Evolutionary conservation across 2,113 vertebrate genomes (phyloP), one percentile per base, ranked within the genome.

Genomic region (Phainopepla nitens): DNA sequence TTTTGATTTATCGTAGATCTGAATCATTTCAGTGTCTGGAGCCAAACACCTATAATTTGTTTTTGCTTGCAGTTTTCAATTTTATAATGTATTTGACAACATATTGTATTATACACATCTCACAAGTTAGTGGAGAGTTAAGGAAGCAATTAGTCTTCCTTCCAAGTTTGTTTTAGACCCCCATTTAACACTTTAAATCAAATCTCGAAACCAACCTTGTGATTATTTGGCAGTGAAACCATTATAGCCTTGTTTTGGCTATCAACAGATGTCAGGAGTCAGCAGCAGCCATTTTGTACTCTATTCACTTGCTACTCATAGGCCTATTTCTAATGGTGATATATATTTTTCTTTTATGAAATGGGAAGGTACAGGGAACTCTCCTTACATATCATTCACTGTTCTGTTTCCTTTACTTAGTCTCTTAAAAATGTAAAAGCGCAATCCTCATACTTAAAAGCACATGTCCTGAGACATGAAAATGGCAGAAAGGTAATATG

Each of bases 11-110:
- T 62, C 51, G 42, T 47, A 53, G 47, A 72, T 20, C 22, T 87
- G 76, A 17, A 72, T 53, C 41, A 45, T 91, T 85, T 54, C 27
- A 41, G 27, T 86, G 18, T 83, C 82, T 53, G 61, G 60, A 90
- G 65, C 61, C 81, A 58, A 81, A 92, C 95, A 83, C 27, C 45
- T 33, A 39, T 81, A 87, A 93, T 76, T 70, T 87, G 45, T 2
- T 92, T 95, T 95, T 94, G 68, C 53, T 96, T 96, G 17, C 42
- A 57, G 29, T 89, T 94, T 87, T 95, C 77, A 80, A 68, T 94
- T 95, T 97, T 89, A 80, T 96, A 93, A 89, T 90, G 21, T 69
- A 82, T 89, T 84, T 65, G 42, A 80, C 91, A 84, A n/a, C 49
- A 44, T 57, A 62, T 81, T 68, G 9, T 93, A 70, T 92, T 79